Evolutionary conservation across 1,140 invertebrate species (phyloP).

Genomic region (Drosophila repletoides): DNA sequence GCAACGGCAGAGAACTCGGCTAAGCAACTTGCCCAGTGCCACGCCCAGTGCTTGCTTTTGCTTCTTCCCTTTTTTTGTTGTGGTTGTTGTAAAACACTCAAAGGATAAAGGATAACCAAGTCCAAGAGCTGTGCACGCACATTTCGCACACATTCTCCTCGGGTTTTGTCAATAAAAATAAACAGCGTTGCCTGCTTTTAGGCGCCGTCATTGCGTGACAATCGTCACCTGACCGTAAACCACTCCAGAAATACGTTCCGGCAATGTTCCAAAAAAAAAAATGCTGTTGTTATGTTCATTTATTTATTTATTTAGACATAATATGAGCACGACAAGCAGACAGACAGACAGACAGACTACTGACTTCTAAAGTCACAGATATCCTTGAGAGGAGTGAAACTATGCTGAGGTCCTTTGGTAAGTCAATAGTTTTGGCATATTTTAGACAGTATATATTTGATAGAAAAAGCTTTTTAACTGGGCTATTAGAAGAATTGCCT

Average conservation of each 20-base stretch:
- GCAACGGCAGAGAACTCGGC: conserved; percentile 47
- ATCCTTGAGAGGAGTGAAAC: no score
- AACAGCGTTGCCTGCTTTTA: conserved; percentile 55
- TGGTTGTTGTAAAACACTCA: conserved; percentile 71
- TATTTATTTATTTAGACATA: neutral
- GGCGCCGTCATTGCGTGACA: conserved; percentile 66
- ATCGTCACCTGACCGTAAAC: conserved; percentile 58
- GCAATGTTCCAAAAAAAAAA: no score
- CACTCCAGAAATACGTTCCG: neutral
- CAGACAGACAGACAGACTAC: no score
- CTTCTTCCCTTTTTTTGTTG: no score
- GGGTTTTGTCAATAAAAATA: conserved; percentile 74
- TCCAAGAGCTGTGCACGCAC: conserved; percentile 58
- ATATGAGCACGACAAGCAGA: no score
- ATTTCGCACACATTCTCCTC: conserved; percentile 68
- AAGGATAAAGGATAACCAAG: conserved; percentile 61
- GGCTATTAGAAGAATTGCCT: no score
- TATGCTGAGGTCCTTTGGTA: no score
- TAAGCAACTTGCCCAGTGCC: conserved; percentile 46
- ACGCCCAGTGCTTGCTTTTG: conserved; percentile 45
- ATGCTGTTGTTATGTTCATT: no score
- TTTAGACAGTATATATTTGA: no score
- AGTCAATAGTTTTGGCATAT: no score
- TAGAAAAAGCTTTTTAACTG: no score
- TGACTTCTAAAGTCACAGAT: no score